phyloP scores from a whole-genome alignment of 2,888 invertebrate genomes.

The Harpalus rufipes region DNA sequence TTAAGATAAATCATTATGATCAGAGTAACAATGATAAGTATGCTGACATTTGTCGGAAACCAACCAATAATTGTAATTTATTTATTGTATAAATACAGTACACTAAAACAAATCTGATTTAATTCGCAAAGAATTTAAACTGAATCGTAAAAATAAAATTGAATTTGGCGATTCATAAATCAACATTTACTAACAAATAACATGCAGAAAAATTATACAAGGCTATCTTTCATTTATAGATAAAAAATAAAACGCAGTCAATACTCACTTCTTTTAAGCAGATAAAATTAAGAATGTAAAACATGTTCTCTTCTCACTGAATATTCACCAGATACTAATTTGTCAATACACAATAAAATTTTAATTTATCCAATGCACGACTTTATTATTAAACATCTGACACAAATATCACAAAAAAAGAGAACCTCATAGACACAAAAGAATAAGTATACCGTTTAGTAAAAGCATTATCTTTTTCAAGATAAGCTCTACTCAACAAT shows the following conservation, averaged over 20 bases:
- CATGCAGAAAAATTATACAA: neutral
- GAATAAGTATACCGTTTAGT: conserved; percentile 28
- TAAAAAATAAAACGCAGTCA: neutral
- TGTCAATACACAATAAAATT: conserved; percentile 29
- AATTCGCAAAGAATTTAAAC: no score
- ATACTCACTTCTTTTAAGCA: conserved; percentile 16
- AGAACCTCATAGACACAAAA: conserved; percentile 31
- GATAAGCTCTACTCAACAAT: conserved; percentile 20
- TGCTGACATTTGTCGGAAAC: no score
- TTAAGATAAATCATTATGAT: no score
- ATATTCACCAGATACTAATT: conserved; percentile 28
- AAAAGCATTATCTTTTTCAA: conserved; percentile 33
- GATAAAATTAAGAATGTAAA: conserved; percentile 43
- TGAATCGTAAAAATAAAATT: no score
- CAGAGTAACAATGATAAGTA: no score
- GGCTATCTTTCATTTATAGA: no score
- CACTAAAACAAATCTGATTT: no score
- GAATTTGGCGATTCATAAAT: no score
- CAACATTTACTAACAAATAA: no score
- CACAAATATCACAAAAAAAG: conserved; percentile 26
- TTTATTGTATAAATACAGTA: no score
- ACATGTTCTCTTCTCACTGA: conserved; percentile 29
- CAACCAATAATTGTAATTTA: no score
- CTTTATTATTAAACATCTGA: conserved; percentile 26
- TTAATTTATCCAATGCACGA: conserved; percentile 19